Base-by-base conservation (phyloP, 2,888 invertebrate genomes). In the Lamproptera curius region DNA sequence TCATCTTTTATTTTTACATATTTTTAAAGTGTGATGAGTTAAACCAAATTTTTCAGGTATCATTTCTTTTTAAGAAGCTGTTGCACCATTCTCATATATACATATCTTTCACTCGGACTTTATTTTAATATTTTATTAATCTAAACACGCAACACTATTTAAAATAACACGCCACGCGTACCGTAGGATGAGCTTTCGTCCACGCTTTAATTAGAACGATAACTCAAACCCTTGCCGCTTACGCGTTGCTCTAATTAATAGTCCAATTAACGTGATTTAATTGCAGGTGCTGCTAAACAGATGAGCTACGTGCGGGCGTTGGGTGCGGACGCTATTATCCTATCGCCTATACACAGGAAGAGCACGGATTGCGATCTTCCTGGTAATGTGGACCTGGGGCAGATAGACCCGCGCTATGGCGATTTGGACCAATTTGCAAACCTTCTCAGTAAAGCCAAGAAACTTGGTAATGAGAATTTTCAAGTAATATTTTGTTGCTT, bases 351-450 rank as follows among this genome's bases (percentile, higher is more conserved):
- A 40, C 59, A 64, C 1, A 39, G 65, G 2, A 72, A 58, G 47
- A 85, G 73, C 52, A 52, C 57, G 84, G 89, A 90, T 11, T 97
- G 97, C 70, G 90, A 91, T 66, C 93, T 93, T 1, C 95, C 96
- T 54, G 97, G 97, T 45, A 91, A 93, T 23, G 76, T 91, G 0
- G 89, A 95, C 70, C 94, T 92, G 62, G 85, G 65, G 1, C 89
- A 89, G 11, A 89, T 97, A 35, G 93, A 95, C 58, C 79, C 89
- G 0, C 84, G 90, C 31, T 96, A 92, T 65, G 96, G 97, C 0
- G 91, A 87, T 0, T 59, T 92, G 50, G 81, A 80, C 0, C 91
- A 92, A 62, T 92, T 96, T 39, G 77, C 78, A 2, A 63, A 63
- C 0, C 65, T 95, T 0, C 59, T 92, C 0, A 69, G 69, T 1